Conservation (phyloP, 2,888 invertebrate species). For the Nomada lathburiana region DNA sequence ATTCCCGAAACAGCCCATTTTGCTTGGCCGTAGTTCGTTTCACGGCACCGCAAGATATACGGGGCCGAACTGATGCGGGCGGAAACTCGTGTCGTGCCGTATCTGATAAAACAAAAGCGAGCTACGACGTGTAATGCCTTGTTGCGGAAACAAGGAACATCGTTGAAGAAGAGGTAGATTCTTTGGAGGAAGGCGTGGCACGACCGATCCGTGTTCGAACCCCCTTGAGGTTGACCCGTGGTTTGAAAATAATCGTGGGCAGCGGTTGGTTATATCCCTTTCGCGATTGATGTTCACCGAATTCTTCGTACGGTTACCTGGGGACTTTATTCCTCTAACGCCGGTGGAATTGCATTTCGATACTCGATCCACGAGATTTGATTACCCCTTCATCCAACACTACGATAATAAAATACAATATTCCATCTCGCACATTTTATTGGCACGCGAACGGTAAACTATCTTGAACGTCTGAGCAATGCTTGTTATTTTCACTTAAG, state of each 20-base stretch:
- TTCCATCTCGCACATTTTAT: too few species aligned
- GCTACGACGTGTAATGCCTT: conserved; percentile 42
- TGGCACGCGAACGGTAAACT: too few species aligned
- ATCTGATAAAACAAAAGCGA: conserved; percentile 56
- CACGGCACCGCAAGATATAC: conserved; percentile 39
- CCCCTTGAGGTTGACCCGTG: conserved; percentile 8
- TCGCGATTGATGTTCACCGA: not conserved
- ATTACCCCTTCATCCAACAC: not conserved
- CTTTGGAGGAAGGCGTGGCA: not conserved
- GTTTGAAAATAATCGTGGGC: conserved; percentile 27
- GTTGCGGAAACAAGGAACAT: conserved; percentile 1
- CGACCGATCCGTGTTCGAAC: conserved; percentile 11
- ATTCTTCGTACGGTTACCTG: not conserved
- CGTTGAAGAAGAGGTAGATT: not conserved
- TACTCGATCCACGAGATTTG: not conserved
- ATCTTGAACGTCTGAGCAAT: too few species aligned
- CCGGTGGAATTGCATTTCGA: not conserved
- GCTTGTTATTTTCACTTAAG: too few species aligned
- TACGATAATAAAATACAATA: too few species aligned
- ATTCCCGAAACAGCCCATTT: conserved; percentile 43
- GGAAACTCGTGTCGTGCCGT: conserved; percentile 44
- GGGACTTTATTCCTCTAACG: not conserved
- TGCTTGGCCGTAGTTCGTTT: conserved; percentile 30
- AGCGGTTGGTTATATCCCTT: not conserved
- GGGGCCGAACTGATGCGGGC: conserved; percentile 25